Evolutionary conservation across 2,113 vertebrate species (phyloP), one percentile per base, ranked within the genome.

Genomic region (Smithornis capensis): DNA sequence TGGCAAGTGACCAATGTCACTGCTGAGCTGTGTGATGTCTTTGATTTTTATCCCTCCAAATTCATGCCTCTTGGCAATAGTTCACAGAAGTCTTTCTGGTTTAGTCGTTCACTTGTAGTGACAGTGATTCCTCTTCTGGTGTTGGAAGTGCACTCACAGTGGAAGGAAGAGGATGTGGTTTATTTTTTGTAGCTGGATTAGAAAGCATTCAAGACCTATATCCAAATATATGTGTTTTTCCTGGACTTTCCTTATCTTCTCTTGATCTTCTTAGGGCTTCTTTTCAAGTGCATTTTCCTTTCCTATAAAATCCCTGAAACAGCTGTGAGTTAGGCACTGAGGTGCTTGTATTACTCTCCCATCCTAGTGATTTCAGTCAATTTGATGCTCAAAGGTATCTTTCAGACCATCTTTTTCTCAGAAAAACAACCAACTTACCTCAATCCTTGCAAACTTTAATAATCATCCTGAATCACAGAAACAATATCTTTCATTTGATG

Each of bases 171-270:
- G 16, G 55, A 28, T 44, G 42, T 11, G 22, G 1, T 70, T 74
- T 42, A 8, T 12, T 62, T 87, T 76, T 63, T 83, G 55, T 12
- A 60, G 23, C 27, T 90, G 40, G 16, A n/a, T 80, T 93, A 65
- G 56, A 64, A 76, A 82, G 21, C 12, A 1, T 29, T 13, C 23
- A 50, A 11, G 47, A 27, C 1, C 0, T 65, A 2, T 22, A 35
- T 57, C 42, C 52, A 80, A 45, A 37, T 38, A 10, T 12, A 31
- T 0, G 0, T 40, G 10, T 6, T 37, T 65, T 69, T 55, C 18
- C 31, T 65, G 55, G 17, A 31, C 77, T 90, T 74, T 79, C 33
- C 14, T 8, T 4, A 13, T 78, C 35, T 63, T 28, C 10, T 57
- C 28, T 71, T 82, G 19, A 19, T 82, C 15, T 75, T 65, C 25